Evolutionary conservation across 2,113 vertebrate species (phyloP).

Genomic region (Eolophus roseicapilla): DNA sequence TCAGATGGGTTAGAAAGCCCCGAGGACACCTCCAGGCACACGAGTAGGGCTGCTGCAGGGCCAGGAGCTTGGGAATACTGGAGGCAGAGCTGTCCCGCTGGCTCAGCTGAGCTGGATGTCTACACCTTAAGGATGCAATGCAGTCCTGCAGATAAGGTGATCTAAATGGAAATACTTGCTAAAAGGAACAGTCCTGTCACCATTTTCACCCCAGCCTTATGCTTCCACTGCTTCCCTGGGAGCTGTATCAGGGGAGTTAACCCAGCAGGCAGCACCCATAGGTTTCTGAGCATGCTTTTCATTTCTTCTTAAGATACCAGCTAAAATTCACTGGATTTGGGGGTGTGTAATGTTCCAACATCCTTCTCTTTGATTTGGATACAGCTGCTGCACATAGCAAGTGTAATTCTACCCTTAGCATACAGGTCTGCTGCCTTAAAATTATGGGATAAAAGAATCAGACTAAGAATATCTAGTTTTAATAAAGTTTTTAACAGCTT

Average conservation of each 20-base stretch:
- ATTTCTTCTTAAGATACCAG: neutral
- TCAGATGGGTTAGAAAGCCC: neutral
- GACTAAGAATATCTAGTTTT: neutral
- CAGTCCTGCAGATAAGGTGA: neutral
- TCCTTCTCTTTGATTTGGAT: neutral
- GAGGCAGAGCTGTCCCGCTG: neutral
- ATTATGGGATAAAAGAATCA: neutral
- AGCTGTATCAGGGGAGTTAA: neutral
- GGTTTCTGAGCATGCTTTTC: neutral
- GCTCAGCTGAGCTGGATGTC: neutral
- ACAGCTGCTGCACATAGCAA: neutral
- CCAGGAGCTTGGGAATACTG: rapidly evolving
- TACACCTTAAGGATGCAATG: neutral
- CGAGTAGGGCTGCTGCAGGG: neutral
- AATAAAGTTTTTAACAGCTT: neutral
- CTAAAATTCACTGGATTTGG: neutral
- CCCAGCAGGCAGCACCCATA: neutral
- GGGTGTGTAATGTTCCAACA: neutral
- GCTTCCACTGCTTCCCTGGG: neutral
- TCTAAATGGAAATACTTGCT: neutral
- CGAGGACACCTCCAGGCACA: neutral
- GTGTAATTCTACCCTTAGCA: neutral
- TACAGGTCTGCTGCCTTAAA: neutral
- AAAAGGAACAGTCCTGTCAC: neutral
- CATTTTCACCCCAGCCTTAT: neutral